These are phyloP conservation scores for Enteromius viviparus DNA, from an alignment of 2,797 vertebrate species.

Conservation along the genomic window DNA sequence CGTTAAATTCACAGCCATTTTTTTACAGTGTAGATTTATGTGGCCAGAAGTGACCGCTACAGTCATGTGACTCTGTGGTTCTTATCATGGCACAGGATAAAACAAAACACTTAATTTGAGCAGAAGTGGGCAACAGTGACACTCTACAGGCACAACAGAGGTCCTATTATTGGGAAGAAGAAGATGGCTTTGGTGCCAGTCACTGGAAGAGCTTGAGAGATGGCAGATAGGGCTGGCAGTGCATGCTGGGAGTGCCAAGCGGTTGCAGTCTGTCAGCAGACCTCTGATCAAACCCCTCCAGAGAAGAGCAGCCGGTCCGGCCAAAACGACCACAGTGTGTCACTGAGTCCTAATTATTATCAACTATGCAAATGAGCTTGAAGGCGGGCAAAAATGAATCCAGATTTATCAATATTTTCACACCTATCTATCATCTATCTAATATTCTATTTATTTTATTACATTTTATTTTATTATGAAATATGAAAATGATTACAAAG, in stretches of 20 bases:
- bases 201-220: slow-evolving; percentile 54
- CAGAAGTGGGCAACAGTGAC: slow-evolving; percentile 1
- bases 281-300: slow-evolving; percentile 65
- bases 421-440: neutral
- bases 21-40: neutral
- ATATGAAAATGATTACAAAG: neutral
- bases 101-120: slow-evolving; percentile 1
- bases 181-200: slow-evolving; percentile 42
- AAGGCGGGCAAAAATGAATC: neutral
- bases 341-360: neutral
- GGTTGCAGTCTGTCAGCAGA: slow-evolving; percentile 71
- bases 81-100: slow-evolving; percentile 15
- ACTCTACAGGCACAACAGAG: slow-evolving; percentile 24
- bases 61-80: neutral
- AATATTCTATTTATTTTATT: too few species aligned
- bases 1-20: too few species aligned
- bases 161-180: slow-evolving; percentile 19
- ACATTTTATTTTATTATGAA: neutral
- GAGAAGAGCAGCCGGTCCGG: slow-evolving; percentile 45
- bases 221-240: slow-evolving; percentile 46
- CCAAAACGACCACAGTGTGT: neutral
- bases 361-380: neutral
- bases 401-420: neutral
- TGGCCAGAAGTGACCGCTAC: neutral
- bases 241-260: slow-evolving; percentile 71